Evolutionary conservation across 2,113 vertebrate species (phyloP).

Genomic region (Myrmecobius fasciatus): DNA sequence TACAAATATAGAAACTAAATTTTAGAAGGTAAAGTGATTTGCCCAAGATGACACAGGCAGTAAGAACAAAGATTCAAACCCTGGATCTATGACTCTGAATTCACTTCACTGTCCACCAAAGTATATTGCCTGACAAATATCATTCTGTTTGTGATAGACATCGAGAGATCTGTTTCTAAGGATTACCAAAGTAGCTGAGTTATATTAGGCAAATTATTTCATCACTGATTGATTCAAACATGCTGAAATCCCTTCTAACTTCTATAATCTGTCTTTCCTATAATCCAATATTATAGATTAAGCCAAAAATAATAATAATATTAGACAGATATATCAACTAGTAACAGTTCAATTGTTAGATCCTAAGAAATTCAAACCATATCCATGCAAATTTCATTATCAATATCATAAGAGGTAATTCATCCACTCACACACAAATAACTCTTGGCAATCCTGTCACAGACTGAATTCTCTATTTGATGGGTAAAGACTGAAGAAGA

Average conservation of each 20-base stretch:
- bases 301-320: background rate
- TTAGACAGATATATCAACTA: background rate
- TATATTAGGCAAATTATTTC: background rate
- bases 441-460: background rate
- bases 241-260: background rate
- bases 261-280: background rate
- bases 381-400: background rate
- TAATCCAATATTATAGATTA: background rate
- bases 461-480: background rate
- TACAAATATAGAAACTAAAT: background rate
- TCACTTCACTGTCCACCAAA: background rate
- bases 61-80: background rate
- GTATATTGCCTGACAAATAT: background rate
- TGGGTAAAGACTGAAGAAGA: background rate
- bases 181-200: background rate
- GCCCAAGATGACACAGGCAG: background rate
- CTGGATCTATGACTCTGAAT: background rate
- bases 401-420: background rate
- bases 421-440: background rate
- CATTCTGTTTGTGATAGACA: background rate
- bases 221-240: background rate
- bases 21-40: background rate
- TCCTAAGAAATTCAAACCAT: background rate
- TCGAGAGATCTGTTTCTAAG: background rate
- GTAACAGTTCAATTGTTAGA: background rate